phyloP scores from a whole-genome alignment of 2,888 invertebrate species.

The Diplazon laetatorius region DNA sequence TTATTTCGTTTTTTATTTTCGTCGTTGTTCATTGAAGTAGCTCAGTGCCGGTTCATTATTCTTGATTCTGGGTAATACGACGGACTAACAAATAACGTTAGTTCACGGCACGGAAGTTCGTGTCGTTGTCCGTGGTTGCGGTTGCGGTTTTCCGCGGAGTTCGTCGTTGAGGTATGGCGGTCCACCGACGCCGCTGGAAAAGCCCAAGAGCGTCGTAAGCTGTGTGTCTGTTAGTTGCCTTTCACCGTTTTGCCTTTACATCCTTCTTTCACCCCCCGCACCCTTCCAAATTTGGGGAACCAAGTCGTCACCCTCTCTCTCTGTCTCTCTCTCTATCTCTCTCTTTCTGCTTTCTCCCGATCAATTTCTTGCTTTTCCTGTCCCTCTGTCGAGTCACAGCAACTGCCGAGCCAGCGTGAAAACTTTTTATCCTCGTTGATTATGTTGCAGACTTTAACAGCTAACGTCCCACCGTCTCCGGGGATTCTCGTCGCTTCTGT shows the following conservation, averaged over 20 bases:
- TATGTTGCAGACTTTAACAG: constrained; percentile 52
- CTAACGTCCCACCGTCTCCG: not conserved
- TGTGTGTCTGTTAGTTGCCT: constrained; percentile 1
- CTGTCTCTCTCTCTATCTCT: not conserved
- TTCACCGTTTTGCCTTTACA: constrained; percentile 2
- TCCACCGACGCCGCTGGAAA: constrained; percentile 4
- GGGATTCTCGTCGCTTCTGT: constrained; percentile 30
- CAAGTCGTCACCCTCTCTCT: no score
- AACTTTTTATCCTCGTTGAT: constrained; percentile 58
- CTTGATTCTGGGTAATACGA: constrained; percentile 29
- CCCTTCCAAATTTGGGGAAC: not conserved
- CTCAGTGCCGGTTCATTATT: constrained; percentile 48
- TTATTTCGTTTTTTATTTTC: not conserved
- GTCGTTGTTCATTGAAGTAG: no score
- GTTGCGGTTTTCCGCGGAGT: not conserved
- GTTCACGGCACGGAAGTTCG: constrained; percentile 15
- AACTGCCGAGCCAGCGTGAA: constrained; percentile 30
- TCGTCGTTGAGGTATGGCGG: constrained; percentile 22
- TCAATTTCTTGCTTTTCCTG: no score
- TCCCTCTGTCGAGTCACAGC: constrained; percentile 1
- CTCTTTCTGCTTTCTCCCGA: not conserved
- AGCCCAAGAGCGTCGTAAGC: constrained; percentile 45
- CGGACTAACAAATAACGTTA: constrained; percentile 41
- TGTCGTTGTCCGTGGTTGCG: constrained; percentile 35
- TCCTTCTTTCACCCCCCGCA: not conserved